Percentiles rank a stretch among this genome's conserved stretches.
Conservation (phyloP, 2,113 vertebrate genomes). For the Dinomys branickii region DNA sequence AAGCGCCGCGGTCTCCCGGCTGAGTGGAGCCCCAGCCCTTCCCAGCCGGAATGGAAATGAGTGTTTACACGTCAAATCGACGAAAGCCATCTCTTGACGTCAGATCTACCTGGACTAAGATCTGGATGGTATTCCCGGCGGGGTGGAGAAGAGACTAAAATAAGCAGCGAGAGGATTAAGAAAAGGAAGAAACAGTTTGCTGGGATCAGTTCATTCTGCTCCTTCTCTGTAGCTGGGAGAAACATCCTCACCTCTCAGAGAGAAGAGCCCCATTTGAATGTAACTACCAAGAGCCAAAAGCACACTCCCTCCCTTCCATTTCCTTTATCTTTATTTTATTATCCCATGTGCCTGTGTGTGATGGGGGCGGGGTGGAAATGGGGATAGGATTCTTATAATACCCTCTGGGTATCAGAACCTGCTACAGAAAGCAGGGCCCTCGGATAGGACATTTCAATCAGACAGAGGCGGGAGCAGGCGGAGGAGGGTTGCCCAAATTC, state of each 20-base stretch:
- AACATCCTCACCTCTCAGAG: conserved; percentile 50
- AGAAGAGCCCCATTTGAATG: conserved; percentile 20
- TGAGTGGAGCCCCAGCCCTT: conserved; percentile 80
- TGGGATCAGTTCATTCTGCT: conserved; percentile 39
- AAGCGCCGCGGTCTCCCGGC: conserved; percentile 71
- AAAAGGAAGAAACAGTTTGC: conserved; percentile 63
- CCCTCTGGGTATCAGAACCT: neutral
- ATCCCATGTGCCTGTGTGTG: neutral
- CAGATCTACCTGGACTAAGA: conserved; percentile 92
- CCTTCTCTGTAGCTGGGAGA: conserved; percentile 30
- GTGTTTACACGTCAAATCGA: conserved; percentile 94
- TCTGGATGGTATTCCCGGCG: conserved; percentile 85
- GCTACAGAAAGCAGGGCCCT: neutral
- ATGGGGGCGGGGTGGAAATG: no score
- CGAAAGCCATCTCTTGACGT: conserved; percentile 94
- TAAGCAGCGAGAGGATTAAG: conserved; percentile 68
- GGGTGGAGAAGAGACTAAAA: conserved; percentile 79
- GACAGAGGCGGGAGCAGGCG: neutral
- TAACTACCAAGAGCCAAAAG: neutral
- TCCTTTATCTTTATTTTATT: conserved; percentile 38
- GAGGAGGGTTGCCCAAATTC: neutral
- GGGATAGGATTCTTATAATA: neutral
- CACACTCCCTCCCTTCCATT: neutral
- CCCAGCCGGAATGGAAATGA: conserved; percentile 85
- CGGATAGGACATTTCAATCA: neutral